Percentiles rank a stretch among this genome's conserved stretches.
phyloP scores from a whole-genome alignment of 2,113 vertebrate genomes.

The Scartelaos histophorus region DNA sequence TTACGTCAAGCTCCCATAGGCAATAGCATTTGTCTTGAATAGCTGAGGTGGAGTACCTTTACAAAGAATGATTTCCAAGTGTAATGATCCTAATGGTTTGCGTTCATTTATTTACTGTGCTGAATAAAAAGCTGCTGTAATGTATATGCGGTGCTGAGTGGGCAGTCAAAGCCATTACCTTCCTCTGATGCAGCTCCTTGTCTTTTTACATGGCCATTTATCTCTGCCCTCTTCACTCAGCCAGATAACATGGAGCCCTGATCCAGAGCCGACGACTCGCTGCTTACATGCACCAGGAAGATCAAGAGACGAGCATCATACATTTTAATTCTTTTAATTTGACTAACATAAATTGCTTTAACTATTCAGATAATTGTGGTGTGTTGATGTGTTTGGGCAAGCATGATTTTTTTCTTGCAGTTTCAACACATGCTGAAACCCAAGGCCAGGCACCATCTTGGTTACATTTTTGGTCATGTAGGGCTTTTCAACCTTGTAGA shows the following conservation, averaged over 20 bases:
- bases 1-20: neutral
- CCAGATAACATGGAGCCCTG: neutral
- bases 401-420: no score
- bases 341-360: neutral
- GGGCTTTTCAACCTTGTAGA: no score
- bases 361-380: neutral
- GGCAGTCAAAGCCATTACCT: constrained; percentile 58
- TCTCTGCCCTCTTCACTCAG: constrained; percentile 28
- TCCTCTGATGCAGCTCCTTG: constrained; percentile 51
- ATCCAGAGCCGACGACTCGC: constrained; percentile 2
- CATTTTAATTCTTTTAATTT: neutral
- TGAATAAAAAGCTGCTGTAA: constrained; percentile 46
- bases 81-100: constrained; percentile 53
- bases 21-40: neutral
- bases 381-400: no score
- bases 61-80: constrained; percentile 39
- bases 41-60: constrained; percentile 14
- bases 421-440: no score
- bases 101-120: constrained; percentile 54
- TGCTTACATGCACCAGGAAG: neutral
- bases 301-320: neutral
- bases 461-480: no score
- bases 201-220: constrained; percentile 47
- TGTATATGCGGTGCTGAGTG: constrained; percentile 50
- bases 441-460: no score